phyloP scores from a whole-genome alignment of 2,113 vertebrate genomes.

The Promerops cafer region DNA sequence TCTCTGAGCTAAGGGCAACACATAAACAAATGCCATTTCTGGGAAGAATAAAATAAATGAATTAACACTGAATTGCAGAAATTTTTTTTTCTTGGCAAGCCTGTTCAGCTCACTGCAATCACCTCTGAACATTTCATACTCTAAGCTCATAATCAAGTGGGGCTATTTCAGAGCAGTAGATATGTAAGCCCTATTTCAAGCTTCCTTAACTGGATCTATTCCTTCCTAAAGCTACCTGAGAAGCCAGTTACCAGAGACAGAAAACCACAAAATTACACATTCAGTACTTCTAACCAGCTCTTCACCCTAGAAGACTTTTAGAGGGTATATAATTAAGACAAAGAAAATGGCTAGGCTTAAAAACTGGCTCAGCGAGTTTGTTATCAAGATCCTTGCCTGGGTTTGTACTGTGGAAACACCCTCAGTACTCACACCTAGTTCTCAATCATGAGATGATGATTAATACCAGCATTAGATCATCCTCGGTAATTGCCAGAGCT shows the following conservation, averaged over 20 bases:
- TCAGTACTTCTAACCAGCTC: neutral
- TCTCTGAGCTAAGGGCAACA: neutral
- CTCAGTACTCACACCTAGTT: slow-evolving; percentile 21
- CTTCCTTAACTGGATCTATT: neutral
- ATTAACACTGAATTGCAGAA: neutral
- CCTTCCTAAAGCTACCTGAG: neutral
- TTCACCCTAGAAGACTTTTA: slow-evolving; percentile 32
- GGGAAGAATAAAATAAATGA: neutral
- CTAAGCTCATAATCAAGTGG: neutral
- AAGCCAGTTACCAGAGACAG: slow-evolving; percentile 24
- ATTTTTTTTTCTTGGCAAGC: neutral
- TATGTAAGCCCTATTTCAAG: neutral
- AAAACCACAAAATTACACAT: slow-evolving; percentile 45
- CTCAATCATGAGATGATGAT: neutral
- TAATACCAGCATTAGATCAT: slow-evolving; percentile 19
- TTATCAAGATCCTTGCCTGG: neutral
- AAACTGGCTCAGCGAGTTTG: neutral
- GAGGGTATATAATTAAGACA: slow-evolving; percentile 15
- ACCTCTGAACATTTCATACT: neutral
- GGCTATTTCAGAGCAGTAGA: neutral
- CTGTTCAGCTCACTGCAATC: neutral
- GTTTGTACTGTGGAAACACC: neutral
- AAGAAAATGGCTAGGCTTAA: neutral
- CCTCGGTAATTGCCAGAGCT: neutral
- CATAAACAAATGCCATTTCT: neutral